Evolutionary conservation across 2,113 vertebrate species (phyloP).

Genomic region (Hypanus sabinus): DNA sequence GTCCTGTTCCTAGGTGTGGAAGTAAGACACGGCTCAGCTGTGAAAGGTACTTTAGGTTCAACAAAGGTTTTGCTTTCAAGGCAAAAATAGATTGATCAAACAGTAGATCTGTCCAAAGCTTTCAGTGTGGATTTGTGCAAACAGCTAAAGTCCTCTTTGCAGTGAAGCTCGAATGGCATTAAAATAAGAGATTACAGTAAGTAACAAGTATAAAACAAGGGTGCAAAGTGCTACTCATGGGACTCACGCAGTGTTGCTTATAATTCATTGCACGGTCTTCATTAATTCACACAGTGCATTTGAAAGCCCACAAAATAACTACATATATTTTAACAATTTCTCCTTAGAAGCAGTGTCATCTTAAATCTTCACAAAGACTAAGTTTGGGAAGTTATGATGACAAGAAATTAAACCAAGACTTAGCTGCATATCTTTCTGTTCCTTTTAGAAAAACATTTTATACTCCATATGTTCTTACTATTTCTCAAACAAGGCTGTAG

Average conservation of each 20-base stretch:
- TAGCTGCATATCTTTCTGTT: not conserved
- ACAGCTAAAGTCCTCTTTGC: slow-evolving; percentile 77
- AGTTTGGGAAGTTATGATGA: not conserved
- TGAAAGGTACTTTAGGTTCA: slow-evolving; percentile 88
- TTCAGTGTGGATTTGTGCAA: slow-evolving; percentile 80
- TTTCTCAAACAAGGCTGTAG: slow-evolving; percentile 25
- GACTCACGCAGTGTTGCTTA: not conserved
- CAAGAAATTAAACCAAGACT: not conserved
- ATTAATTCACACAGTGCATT: not conserved
- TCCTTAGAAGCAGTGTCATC: not conserved
- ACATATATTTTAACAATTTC: not conserved
- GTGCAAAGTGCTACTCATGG: slow-evolving; percentile 64
- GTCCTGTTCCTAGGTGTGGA: slow-evolving; percentile 52
- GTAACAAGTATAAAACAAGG: not conserved
- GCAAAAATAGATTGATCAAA: slow-evolving; percentile 85
- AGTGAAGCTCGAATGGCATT: slow-evolving; percentile 63
- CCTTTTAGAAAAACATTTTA: not conserved
- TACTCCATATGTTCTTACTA: slow-evolving; percentile 9
- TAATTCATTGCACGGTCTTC: not conserved
- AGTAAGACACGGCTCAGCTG: slow-evolving; percentile 66
- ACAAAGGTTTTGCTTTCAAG: slow-evolving; percentile 96
- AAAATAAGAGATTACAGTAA: slow-evolving; percentile 72
- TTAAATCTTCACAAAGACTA: slow-evolving; percentile 14
- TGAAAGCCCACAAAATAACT: slow-evolving; percentile 23
- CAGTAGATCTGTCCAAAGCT: slow-evolving; percentile 76